A percentile compares a stretch with the other conserved stretches of the same genome.
Conservation (phyloP, 2,888 invertebrate genomes). For the Hemicrepidius hirtus region DNA sequence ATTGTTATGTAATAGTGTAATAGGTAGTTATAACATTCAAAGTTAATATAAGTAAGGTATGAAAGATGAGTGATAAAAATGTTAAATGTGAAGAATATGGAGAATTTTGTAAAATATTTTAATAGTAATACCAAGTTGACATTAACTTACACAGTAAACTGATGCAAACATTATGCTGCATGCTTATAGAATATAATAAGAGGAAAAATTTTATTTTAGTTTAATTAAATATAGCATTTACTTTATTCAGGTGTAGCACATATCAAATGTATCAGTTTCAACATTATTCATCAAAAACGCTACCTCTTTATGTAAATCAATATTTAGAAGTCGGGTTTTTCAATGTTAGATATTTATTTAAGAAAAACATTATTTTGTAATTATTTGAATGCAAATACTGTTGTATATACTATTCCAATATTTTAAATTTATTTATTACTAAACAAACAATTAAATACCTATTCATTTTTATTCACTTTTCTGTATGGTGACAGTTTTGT, state of each 20-base stretch:
- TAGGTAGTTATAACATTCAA: too few relatives aligned
- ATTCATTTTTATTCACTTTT: constrained; percentile 3
- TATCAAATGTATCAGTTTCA: constrained; percentile 15
- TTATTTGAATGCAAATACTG: constrained; percentile 10
- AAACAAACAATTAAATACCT: background rate
- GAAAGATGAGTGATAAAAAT: too few relatives aligned
- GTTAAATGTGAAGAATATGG: too few relatives aligned
- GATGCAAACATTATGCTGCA: too few relatives aligned
- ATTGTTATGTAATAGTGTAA: too few relatives aligned
- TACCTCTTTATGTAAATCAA: constrained; percentile 26
- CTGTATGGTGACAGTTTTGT: constrained; percentile 1
- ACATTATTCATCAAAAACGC: constrained; percentile 26
- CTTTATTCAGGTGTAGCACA: constrained; percentile 21
- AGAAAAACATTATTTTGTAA: constrained; percentile 13
- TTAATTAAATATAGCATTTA: constrained; percentile 18
- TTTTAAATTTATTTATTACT: constrained; percentile 37
- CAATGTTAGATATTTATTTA: constrained; percentile 40
- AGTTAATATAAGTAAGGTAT: too few relatives aligned
- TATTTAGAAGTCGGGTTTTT: constrained; percentile 22
- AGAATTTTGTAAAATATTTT: too few relatives aligned
- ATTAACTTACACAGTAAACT: too few relatives aligned
- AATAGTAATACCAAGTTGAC: too few relatives aligned
- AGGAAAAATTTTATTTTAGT: too few relatives aligned
- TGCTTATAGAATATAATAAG: too few relatives aligned
- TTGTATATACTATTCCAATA: constrained; percentile 34